Evolutionary conservation across 64 coral and sea anemone genomes (phyloP).

Genomic region (Dendronephthya gigantea): DNA sequence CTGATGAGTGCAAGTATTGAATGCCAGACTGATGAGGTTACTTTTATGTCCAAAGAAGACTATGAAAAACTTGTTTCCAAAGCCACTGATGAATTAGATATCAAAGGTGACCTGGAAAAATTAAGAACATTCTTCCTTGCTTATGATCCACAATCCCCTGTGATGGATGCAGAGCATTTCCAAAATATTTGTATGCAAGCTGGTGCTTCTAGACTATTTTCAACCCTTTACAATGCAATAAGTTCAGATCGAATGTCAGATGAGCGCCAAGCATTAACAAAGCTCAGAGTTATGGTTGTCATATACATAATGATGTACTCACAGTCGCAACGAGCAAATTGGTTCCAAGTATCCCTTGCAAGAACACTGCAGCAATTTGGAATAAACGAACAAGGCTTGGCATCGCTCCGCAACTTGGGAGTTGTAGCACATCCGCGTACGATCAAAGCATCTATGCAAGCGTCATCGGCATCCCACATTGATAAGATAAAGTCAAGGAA

Average conservation of each 20-base stretch:
- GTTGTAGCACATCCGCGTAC: background rate
- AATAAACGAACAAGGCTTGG: constrained; percentile 4
- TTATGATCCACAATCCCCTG: constrained; percentile 10
- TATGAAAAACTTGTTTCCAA: background rate
- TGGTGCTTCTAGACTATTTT: background rate
- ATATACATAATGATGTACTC: constrained; percentile 9
- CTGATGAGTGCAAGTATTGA: background rate
- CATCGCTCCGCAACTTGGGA: background rate
- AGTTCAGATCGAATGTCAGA: constrained; percentile 1
- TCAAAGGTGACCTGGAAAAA: constrained; percentile 11
- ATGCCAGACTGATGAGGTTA: background rate
- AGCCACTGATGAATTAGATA: background rate
- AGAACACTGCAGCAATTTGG: constrained; percentile 16
- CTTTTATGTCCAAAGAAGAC: background rate
- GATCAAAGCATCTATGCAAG: background rate
- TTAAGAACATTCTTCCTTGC: constrained; percentile 8
- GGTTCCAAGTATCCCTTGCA: constrained; percentile 9
- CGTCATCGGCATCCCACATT: background rate
- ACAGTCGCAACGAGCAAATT: background rate
- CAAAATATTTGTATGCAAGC: constrained; percentile 1
- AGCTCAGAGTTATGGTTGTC: constrained; percentile 1
- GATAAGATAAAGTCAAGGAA: background rate
- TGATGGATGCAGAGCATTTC: background rate
- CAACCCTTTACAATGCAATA: background rate
- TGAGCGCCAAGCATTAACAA: background rate